A percentile compares a stretch with the other conserved stretches of the same genome.
These are phyloP conservation scores for Iphiclides podalirius DNA, from an alignment of 2,888 invertebrate species.

Conservation along the genomic window DNA sequence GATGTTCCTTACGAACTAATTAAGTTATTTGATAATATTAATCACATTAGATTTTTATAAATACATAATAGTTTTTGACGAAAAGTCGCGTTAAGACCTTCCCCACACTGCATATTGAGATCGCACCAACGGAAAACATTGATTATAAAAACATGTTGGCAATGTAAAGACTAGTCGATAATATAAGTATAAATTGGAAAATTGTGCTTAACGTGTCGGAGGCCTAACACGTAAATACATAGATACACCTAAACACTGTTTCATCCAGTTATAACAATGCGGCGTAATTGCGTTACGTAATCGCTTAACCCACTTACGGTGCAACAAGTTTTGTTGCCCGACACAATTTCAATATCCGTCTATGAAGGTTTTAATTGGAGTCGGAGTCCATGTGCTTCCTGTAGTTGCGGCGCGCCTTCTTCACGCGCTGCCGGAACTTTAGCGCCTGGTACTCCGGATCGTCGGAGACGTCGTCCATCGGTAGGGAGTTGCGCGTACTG, in stretches of 20 bases:
- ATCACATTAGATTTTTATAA: constrained; percentile 53
- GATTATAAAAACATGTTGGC: constrained; percentile 15
- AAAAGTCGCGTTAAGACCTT: constrained; percentile 24
- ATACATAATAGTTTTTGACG: constrained; percentile 34
- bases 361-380: constrained; percentile 79
- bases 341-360: too few species aligned
- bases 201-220: constrained; percentile 12
- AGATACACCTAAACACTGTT: constrained; percentile 9
- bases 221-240: constrained; percentile 3
- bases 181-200: constrained; percentile 18
- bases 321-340: too few species aligned
- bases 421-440: constrained; percentile 80
- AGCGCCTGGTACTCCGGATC: constrained; percentile 73
- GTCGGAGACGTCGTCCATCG: constrained; percentile 57
- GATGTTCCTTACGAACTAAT: constrained; percentile 47
- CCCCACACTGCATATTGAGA: constrained; percentile 19
- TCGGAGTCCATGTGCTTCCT: constrained; percentile 84
- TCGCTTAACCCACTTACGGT: constrained; percentile 29
- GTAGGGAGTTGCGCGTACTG: constrained; percentile 48
- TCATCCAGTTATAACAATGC: constrained; percentile 31
- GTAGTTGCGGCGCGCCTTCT: constrained; percentile 82
- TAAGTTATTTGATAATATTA: constrained; percentile 44
- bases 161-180: constrained; percentile 22
- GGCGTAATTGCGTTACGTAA: constrained; percentile 35
- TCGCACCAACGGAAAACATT: constrained; percentile 18